phyloP scores from a whole-genome alignment of 1,140 invertebrate species.

The Atta cephalotes region DNA sequence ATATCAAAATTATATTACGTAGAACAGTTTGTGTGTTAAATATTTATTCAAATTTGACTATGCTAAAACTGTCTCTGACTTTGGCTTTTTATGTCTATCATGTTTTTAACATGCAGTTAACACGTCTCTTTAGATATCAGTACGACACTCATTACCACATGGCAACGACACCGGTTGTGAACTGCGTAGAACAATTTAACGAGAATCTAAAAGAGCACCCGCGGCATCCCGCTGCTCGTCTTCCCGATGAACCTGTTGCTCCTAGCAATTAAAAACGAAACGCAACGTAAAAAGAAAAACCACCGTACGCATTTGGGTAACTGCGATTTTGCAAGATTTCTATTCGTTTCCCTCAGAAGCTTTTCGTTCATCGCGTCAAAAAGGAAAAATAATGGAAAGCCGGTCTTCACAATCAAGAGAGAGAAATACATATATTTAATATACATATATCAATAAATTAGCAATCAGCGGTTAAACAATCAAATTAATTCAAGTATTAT shows the following conservation, averaged over 20 bases:
- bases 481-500: neutral
- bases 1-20: neutral
- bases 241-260: constrained; percentile 75
- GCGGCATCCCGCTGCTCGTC: constrained; percentile 16
- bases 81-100: neutral
- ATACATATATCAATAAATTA: neutral
- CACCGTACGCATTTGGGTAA: constrained; percentile 48
- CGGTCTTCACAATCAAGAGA: neutral
- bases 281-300: constrained; percentile 39
- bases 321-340: constrained; percentile 62
- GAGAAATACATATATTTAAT: no score
- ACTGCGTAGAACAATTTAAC: constrained; percentile 29
- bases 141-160: neutral
- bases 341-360: constrained; percentile 24
- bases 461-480: neutral
- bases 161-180: neutral
- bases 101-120: neutral
- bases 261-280: constrained; percentile 73
- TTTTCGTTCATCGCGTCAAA: constrained; percentile 56
- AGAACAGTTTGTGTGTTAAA: neutral
- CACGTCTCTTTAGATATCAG: neutral
- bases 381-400: neutral
- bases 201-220: constrained; percentile 40
- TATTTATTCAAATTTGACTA: neutral
- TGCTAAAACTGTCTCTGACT: neutral